These are phyloP conservation scores for Numenius arquata DNA, from an alignment of 2,113 vertebrate genomes.

Conservation along the genomic window DNA sequence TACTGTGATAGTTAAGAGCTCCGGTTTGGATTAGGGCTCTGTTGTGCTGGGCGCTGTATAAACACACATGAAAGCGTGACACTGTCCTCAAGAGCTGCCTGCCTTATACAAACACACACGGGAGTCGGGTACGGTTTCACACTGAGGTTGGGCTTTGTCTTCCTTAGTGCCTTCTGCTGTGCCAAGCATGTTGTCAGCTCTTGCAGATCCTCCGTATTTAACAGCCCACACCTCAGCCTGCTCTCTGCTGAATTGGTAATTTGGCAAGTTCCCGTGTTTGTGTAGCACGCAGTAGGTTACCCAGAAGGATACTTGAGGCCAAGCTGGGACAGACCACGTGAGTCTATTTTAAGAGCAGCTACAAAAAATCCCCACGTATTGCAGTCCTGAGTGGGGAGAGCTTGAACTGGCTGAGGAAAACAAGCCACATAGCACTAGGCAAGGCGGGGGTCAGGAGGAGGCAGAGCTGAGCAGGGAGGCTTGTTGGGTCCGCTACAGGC, in stretches of 20 bases:
- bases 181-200: neutral
- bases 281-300: neutral
- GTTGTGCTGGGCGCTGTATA: neutral
- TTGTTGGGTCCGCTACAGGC: neutral
- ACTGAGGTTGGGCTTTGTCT: neutral
- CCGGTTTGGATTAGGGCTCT: neutral
- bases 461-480: neutral
- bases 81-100: neutral
- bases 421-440: neutral
- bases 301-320: neutral
- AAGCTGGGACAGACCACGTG: neutral
- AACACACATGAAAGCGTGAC: neutral
- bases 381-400: neutral
- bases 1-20: conserved; percentile 9
- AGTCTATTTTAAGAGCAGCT: neutral
- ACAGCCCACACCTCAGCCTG: neutral
- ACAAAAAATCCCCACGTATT: neutral
- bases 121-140: neutral
- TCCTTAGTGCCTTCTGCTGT: neutral
- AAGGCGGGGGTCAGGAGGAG: neutral
- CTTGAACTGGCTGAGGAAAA: neutral
- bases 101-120: neutral
- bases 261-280: neutral
- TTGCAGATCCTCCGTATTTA: neutral
- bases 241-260: neutral